A percentile compares a stretch with the other conserved stretches of the same genome.
phyloP scores from a whole-genome alignment of 2,888 invertebrate genomes.

The Sclerodermus sp. region DNA sequence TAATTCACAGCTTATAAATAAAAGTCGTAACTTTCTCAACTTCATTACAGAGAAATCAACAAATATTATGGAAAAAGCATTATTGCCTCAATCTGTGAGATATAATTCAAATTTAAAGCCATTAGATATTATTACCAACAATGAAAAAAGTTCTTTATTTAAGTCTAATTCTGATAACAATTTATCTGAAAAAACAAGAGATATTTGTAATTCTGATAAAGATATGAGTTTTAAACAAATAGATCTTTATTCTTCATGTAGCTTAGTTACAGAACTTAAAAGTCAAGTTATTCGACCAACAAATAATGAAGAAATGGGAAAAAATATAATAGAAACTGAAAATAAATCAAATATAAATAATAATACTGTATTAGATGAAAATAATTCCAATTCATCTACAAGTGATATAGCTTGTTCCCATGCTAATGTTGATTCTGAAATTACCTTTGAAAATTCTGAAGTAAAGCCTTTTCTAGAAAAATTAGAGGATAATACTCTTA shows the following conservation, averaged over 20 bases:
- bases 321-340: not conserved
- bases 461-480: conserved; percentile 1
- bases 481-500: not conserved
- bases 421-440: not conserved
- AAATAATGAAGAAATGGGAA: not conserved
- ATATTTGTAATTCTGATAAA: not conserved
- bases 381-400: not conserved
- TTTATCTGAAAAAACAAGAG: not conserved
- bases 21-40: conserved; percentile 48
- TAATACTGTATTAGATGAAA: not conserved
- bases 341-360: not conserved
- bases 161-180: not conserved
- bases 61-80: conserved; percentile 50
- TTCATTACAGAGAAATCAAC: conserved; percentile 52
- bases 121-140: not conserved
- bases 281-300: not conserved
- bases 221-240: not conserved
- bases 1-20: conserved; percentile 49
- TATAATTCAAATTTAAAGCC: conserved; percentile 27
- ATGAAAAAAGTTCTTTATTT: not conserved
- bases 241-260: too few species aligned
- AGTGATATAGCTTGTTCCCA: not conserved
- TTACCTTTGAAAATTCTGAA: conserved; percentile 1
- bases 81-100: conserved; percentile 46
- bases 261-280: too few species aligned